Evolutionary conservation across 2,113 vertebrate genomes (phyloP).

Genomic region (Macrotis lagotis): DNA sequence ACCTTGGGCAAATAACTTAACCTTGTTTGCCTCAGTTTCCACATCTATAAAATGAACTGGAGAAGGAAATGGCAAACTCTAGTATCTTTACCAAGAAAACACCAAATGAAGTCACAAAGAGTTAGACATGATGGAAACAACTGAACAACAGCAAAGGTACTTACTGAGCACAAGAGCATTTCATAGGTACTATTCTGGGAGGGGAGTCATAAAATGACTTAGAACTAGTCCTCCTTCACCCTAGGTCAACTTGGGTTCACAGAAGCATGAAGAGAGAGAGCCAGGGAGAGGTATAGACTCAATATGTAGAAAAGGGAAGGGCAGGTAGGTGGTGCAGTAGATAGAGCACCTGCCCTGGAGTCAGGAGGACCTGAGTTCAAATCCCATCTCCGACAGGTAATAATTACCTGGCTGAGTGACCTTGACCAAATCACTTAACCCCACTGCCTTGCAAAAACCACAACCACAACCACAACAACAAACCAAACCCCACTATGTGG

Average conservation of each 20-base stretch:
- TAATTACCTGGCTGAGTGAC: no score
- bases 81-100: not conserved
- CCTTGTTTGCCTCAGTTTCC: not conserved
- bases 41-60: not conserved
- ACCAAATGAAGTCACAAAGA: not conserved
- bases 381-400: no score
- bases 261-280: not conserved
- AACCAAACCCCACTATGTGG: not conserved
- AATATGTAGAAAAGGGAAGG: not conserved
- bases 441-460: no score
- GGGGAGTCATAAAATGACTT: not conserved
- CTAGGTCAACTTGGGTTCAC: not conserved
- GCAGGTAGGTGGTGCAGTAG: no score
- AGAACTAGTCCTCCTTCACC: not conserved
- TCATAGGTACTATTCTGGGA: not conserved
- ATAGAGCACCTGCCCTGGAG: no score
- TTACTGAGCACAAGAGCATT: not conserved
- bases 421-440: no score
- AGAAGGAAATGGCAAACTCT: not conserved
- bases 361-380: no score
- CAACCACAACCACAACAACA: no score
- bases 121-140: not conserved
- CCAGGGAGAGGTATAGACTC: not conserved
- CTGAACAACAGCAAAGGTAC: not conserved
- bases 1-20: not conserved